Base-by-base conservation (phyloP, 2,797 vertebrate species). In the Nyctalus aviator region DNA sequence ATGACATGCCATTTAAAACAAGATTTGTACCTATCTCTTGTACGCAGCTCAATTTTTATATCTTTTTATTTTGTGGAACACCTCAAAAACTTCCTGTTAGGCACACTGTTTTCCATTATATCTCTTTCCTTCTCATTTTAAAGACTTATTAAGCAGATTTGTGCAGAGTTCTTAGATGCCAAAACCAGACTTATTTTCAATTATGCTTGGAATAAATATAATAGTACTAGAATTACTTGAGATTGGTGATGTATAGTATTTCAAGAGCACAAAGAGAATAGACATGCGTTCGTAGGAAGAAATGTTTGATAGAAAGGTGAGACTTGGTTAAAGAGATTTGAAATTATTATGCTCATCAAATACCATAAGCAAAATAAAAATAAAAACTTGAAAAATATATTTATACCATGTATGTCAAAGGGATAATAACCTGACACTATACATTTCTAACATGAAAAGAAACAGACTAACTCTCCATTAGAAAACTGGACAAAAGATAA, bases 341-440 rank as follows among this genome's bases (percentile, higher is more conserved):
- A 88, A 84, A 84, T 92, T 41, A 2, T 20, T 66, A 2, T 73
- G 55, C n/a, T 86, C 44, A 87, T 73, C 32, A 88, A 44, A 69
- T 41, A 71, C 72, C 82, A 83, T 71, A 59, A 84, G 55, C 25
- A 88, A 92, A 92, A 72, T 41, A 50, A 85, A 93, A 85, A 37
- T 83, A 44, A 92, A 87, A 87, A 83, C 11, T 71, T 84, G 14
- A 95, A 88, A 17, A 93, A 55, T 88, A 17, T 85, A 73, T 84
- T 94, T 93, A 4, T 44, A 64, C n/a, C n/a, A 69, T 87, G 9
- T 79, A 53, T 95, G 20, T 87, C 66, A 92, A 79, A 90, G 46
- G n/a, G 37, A 64, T 86, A 37, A 37, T 86, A 32, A 11, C 48
- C 32, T 91, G 87, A 68, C 12, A 59, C 44, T 62, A 9, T 77